These are phyloP conservation scores for Odontamblyopus rebecca DNA, from an alignment of 2,797 vertebrate species.

Conservation along the genomic window DNA sequence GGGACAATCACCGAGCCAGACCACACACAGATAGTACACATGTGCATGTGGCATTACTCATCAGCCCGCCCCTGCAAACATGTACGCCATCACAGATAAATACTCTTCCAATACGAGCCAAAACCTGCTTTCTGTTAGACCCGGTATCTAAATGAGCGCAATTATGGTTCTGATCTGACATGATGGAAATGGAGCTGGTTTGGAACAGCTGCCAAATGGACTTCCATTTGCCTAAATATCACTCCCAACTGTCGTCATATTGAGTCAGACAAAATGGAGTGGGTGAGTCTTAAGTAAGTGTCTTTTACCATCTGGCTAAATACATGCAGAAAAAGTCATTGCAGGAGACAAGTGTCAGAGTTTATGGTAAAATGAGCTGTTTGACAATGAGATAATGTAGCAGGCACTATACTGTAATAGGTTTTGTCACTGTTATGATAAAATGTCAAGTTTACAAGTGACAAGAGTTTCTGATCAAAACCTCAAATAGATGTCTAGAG, in stretches of 20 bases:
- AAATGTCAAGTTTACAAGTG: slow-evolving; percentile 9
- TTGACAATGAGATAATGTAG: slow-evolving; percentile 27
- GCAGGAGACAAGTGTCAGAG: slow-evolving; percentile 31
- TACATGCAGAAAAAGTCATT: slow-evolving; percentile 27
- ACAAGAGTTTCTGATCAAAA: not conserved
- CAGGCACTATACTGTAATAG: slow-evolving; percentile 10
- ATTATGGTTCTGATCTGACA: slow-evolving; percentile 59
- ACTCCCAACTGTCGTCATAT: slow-evolving; percentile 46
- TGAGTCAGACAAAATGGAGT: slow-evolving; percentile 53
- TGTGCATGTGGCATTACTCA: slow-evolving; percentile 25
- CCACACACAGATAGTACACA: slow-evolving; percentile 50
- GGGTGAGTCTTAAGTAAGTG: slow-evolving; percentile 54
- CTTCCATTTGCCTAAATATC: slow-evolving; percentile 56
- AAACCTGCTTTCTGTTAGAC: slow-evolving; percentile 56
- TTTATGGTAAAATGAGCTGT: slow-evolving; percentile 32
- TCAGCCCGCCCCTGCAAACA: slow-evolving; percentile 42
- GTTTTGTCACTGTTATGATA: slow-evolving; percentile 13
- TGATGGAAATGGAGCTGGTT: slow-evolving; percentile 45
- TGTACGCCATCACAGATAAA: slow-evolving; percentile 25
- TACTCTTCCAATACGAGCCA: slow-evolving; percentile 31
- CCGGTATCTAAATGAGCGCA: slow-evolving; percentile 61
- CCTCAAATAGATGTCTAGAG: not conserved
- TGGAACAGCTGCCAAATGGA: slow-evolving; percentile 51
- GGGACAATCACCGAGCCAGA: slow-evolving; percentile 45
- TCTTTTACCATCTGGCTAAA: slow-evolving; percentile 45